Conservation (phyloP, 2,797 vertebrate genomes). For the Chaetophractus vellerosus region DNA sequence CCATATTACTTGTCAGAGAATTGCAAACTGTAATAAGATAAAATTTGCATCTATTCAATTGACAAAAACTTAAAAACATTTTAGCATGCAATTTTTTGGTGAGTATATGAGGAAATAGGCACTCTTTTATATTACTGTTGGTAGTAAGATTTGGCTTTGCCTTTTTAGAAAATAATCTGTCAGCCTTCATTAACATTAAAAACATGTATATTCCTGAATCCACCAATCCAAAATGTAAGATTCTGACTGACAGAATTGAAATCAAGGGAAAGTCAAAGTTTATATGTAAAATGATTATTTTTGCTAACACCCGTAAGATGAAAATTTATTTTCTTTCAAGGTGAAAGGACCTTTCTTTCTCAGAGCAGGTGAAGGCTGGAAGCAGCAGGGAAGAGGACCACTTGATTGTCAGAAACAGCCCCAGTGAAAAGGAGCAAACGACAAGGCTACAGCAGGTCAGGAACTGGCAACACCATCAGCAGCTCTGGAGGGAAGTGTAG, state of each 20-base stretch:
- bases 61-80: not conserved
- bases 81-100: not conserved
- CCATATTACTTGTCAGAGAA: not conserved
- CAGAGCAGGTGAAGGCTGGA: not conserved
- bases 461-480: not conserved
- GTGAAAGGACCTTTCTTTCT: not conserved
- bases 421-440: not conserved
- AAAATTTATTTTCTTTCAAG: slow-evolving; percentile 5
- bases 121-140: not conserved
- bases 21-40: not conserved
- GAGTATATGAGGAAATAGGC: not conserved
- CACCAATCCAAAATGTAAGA: not conserved
- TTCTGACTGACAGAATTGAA: not conserved
- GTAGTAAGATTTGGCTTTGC: not conserved
- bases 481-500: not conserved
- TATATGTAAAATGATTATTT: not conserved
- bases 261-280: not conserved
- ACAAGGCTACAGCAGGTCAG: not conserved
- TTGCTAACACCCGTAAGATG: not conserved
- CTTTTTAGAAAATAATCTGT: slow-evolving; percentile 27
- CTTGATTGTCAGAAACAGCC: not conserved
- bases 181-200: not conserved
- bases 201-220: not conserved
- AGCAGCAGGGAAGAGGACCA: not conserved
- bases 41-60: not conserved